Percentiles rank a stretch among this genome's conserved stretches.
These are phyloP conservation scores for Mellilla xanthometata DNA, from an alignment of 2,888 invertebrate species.

Conservation along the genomic window DNA sequence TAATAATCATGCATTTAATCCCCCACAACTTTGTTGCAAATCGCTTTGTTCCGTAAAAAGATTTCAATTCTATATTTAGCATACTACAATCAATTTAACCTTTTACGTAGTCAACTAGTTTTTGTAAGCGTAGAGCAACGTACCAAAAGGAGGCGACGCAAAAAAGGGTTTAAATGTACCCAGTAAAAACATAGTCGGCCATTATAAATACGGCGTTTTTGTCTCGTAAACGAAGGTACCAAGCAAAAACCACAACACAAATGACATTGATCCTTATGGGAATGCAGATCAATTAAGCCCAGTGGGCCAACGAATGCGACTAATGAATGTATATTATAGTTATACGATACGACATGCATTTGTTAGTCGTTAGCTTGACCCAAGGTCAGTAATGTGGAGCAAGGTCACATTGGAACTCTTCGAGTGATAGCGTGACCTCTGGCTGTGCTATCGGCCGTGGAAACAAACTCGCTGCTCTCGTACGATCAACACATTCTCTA, in stretches of 20 bases:
- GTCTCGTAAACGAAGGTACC: slow-evolving; percentile 20
- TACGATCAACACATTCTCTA: slow-evolving; percentile 19
- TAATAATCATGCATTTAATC: slow-evolving; percentile 15
- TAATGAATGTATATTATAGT: slow-evolving; percentile 49
- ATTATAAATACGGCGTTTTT: slow-evolving; percentile 25
- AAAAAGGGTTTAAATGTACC: slow-evolving; percentile 6
- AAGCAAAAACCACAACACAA: slow-evolving; percentile 27
- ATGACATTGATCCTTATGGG: slow-evolving; percentile 50
- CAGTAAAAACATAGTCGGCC: slow-evolving; percentile 13
- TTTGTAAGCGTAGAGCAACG: slow-evolving; percentile 10
- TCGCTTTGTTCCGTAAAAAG: not conserved
- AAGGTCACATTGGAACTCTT: slow-evolving; percentile 70
- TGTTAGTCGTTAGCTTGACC: slow-evolving; percentile 59
- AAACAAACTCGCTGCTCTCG: too few species aligned
- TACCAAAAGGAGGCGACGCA: slow-evolving; percentile 10
- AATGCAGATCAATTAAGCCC: slow-evolving; percentile 60
- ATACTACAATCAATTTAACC: not conserved
- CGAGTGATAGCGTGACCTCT: slow-evolving; percentile 77
- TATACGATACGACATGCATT: slow-evolving; percentile 52
- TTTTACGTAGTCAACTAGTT: too few species aligned
- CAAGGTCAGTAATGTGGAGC: slow-evolving; percentile 73
- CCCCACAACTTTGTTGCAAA: slow-evolving; percentile 1
- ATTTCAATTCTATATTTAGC: not conserved
- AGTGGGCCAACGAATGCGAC: slow-evolving; percentile 58
- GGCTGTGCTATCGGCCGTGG: slow-evolving; percentile 60